Base-by-base conservation (phyloP, 2,113 vertebrate genomes). In the Eublepharis macularius region DNA sequence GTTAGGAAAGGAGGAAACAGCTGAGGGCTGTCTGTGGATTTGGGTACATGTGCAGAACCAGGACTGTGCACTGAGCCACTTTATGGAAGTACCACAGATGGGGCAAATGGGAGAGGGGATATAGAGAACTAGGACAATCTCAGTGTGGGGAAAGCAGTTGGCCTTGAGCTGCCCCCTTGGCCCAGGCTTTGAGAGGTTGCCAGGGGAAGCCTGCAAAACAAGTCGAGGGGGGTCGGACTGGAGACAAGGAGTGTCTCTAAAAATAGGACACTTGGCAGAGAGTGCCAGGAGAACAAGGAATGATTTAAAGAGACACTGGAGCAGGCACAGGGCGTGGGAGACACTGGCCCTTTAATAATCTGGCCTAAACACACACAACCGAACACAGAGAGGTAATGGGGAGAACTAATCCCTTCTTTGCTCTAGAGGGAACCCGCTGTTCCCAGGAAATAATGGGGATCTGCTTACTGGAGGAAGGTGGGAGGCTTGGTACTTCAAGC, bases 191-290 rank as follows among this genome's bases (percentile, higher is more conserved):
- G 63, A 72, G 51, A 63, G 36, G 73, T 49, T 88, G 83, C 74
- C 83, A 85, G 68, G 68, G 8, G 65, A 84, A 78, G 68, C 79
- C n/a, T 86, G 83, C 79, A 76, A 89, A 84, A 82, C 84, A 85
- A 78, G 73, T 51, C 2, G 54, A 51, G 73, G 80, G 74, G 73
- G 79, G 36, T 88, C 66, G 34, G 83, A 69, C 36, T 19, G 74
- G 65, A 85, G 29, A 82, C 83, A 77, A 85, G 79, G 70, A 82
- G 34, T 36, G 36, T 76, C 81, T 85, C 84, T 85, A 85, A 85
- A 85, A 89, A 85, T 85, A 82, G 87, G 84, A 69, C 79, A 77
- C 73, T 86, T 73, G 72, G 82, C 80, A 39, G 66, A 78, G 73
- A 73, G 11, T 66, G 75, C 47, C 34, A 82, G 74, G 83, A n/a